Evolutionary conservation across 2,797 vertebrate species (phyloP).

Genomic region (Spinus pinus): DNA sequence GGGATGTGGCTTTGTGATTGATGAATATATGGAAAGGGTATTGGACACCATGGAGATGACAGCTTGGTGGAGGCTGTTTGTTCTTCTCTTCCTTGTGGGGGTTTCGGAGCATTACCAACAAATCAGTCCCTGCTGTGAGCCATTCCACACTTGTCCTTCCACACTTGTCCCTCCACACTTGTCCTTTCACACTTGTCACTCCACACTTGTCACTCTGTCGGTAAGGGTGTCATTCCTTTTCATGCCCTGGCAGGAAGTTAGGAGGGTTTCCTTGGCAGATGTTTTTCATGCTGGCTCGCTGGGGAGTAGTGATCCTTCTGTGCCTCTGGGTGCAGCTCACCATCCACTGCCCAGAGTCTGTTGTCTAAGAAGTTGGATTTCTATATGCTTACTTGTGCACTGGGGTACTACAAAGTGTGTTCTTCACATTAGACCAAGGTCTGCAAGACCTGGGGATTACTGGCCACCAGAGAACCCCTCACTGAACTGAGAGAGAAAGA

Average conservation of each 20-base stretch:
- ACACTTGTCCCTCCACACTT: neutral
- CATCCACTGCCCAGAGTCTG: neutral
- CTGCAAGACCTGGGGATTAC: neutral
- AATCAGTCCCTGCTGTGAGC: neutral
- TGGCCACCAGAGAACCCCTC: neutral
- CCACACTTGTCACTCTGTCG: neutral
- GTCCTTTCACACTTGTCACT: neutral
- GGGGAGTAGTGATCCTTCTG: neutral
- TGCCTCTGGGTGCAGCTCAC: neutral
- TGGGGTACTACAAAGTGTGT: neutral
- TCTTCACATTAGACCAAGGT: neutral
- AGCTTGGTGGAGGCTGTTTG: neutral
- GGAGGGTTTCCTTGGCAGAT: neutral
- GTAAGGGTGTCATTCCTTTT: neutral
- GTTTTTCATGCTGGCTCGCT: neutral
- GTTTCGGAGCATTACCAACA: neutral
- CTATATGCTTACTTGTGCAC: neutral
- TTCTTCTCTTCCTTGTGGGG: neutral
- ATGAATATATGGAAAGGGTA: neutral
- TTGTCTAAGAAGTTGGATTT: rapidly evolving
- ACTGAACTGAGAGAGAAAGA: neutral
- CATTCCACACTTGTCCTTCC: neutral
- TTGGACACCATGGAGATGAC: neutral
- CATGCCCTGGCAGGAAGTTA: neutral
- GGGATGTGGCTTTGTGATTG: neutral